A percentile compares a stretch with the other conserved stretches of the same genome.
phyloP scores from a whole-genome alignment of 2,113 vertebrate genomes.

The Condylura cristata region DNA sequence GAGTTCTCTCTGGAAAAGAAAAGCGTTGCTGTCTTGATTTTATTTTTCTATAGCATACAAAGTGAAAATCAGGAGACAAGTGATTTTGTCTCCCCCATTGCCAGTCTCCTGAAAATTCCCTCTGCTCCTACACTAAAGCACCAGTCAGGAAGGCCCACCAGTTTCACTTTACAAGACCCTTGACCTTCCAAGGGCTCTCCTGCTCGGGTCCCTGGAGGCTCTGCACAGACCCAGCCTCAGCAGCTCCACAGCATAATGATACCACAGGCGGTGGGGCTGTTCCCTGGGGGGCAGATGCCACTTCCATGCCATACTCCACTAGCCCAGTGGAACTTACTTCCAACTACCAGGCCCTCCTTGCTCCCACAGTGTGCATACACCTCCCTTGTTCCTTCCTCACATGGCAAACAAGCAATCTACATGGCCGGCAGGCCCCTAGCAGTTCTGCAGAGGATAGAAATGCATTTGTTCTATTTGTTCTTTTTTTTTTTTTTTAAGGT shows the following conservation, averaged over 20 bases:
- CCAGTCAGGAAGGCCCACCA: not conserved
- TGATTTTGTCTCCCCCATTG: not conserved
- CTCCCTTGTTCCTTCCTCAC: no score
- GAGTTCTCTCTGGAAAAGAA: not conserved
- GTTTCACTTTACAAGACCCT: not conserved
- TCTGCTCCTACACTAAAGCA: not conserved
- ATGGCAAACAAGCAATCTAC: not conserved
- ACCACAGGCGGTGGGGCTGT: not conserved
- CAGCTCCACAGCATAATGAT: not conserved
- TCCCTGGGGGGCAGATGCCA: not conserved
- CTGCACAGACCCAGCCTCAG: not conserved
- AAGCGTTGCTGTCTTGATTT: not conserved
- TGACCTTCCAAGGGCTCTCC: not conserved
- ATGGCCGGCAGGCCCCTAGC: not conserved
- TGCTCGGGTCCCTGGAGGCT: not conserved
- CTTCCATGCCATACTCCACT: not conserved
- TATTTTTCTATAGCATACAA: not conserved
- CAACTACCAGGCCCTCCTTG: not conserved
- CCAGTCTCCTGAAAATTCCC: not conserved
- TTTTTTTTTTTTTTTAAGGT: no score
- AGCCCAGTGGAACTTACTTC: not conserved
- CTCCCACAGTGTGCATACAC: no score
- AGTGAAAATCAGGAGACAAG: not conserved
- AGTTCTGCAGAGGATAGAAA: not conserved
- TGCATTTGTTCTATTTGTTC: no score